phyloP scores from a whole-genome alignment of 2,888 invertebrate genomes.

The Orthosia gothica region DNA sequence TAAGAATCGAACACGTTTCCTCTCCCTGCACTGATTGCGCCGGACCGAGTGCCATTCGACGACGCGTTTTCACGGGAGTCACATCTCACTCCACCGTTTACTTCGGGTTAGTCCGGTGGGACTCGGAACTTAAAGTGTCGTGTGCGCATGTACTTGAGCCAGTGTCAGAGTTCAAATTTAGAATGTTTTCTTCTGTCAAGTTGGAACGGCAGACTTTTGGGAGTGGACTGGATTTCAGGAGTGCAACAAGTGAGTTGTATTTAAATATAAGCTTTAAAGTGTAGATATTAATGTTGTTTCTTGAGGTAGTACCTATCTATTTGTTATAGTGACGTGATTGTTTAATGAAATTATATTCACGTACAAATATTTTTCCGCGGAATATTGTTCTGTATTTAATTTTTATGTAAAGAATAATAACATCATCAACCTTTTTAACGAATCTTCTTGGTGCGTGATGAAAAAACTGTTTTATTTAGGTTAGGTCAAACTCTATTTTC shows the following conservation, averaged over 20 bases:
- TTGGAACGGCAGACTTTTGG: conserved; percentile 47
- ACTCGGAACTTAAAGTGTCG: conserved; percentile 33
- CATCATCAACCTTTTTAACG: not conserved
- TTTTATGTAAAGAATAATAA: no score
- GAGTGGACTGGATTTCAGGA: conserved; percentile 19
- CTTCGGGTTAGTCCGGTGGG: conserved; percentile 36
- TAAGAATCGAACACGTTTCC: conserved; percentile 37
- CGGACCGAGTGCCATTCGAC: conserved; percentile 44
- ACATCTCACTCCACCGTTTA: conserved; percentile 45
- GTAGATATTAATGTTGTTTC: not conserved
- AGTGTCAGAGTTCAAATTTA: conserved; percentile 22
- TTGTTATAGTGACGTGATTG: not conserved
- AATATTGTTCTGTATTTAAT: no score
- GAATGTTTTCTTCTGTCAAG: conserved; percentile 47
- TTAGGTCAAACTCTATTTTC: no score
- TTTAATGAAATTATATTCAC: no score
- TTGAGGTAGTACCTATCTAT: not conserved
- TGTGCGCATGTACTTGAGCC: conserved; percentile 39
- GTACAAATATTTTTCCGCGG: no score
- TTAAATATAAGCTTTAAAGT: no score
- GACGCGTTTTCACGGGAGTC: conserved; percentile 23
- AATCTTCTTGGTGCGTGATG: not conserved
- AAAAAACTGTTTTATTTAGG: no score
- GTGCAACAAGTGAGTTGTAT: conserved; percentile 32
- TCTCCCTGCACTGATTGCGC: conserved; percentile 54